These are phyloP conservation scores for Plusia festucae DNA, from an alignment of 2,888 invertebrate genomes.

Conservation along the genomic window DNA sequence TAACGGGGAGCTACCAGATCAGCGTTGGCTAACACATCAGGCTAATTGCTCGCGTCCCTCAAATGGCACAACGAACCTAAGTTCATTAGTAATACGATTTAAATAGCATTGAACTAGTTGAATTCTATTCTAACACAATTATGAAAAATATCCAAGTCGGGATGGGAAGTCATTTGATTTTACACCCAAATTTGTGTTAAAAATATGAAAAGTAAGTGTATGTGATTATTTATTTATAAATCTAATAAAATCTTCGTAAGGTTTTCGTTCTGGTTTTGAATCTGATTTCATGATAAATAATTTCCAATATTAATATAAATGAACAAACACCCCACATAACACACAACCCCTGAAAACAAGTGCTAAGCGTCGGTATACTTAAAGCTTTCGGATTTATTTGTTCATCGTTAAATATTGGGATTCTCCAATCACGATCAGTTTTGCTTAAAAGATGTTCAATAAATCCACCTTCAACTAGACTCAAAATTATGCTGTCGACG, in stretches of 20 bases:
- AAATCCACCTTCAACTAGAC: slow-evolving; percentile 67
- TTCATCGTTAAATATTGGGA: slow-evolving; percentile 15
- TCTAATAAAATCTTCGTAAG: slow-evolving; percentile 12
- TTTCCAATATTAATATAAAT: slow-evolving; percentile 65
- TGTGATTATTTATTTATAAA: not conserved
- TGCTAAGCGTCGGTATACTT: slow-evolving; percentile 60
- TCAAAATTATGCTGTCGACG: slow-evolving; percentile 55
- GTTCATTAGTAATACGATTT: not conserved
- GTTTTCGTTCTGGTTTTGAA: not conserved
- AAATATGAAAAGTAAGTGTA: no score
- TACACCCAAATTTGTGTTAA: not conserved
- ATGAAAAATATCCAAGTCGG: not conserved
- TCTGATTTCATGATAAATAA: slow-evolving; percentile 39
- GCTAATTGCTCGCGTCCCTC: slow-evolving; percentile 34
- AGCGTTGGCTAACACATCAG: slow-evolving; percentile 15
- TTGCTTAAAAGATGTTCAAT: slow-evolving; percentile 52
- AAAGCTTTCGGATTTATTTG: slow-evolving; percentile 50
- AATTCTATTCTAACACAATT: slow-evolving; percentile 42
- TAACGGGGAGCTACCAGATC: slow-evolving; percentile 31
- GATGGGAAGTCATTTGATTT: not conserved
- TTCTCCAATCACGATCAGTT: slow-evolving; percentile 27
- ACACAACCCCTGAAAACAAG: slow-evolving; percentile 69
- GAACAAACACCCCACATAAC: slow-evolving; percentile 62
- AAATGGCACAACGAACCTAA: slow-evolving; percentile 8
- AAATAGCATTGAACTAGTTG: slow-evolving; percentile 9